Conservation (phyloP, 1,140 invertebrate genomes). For the Plodia interpunctella region DNA sequence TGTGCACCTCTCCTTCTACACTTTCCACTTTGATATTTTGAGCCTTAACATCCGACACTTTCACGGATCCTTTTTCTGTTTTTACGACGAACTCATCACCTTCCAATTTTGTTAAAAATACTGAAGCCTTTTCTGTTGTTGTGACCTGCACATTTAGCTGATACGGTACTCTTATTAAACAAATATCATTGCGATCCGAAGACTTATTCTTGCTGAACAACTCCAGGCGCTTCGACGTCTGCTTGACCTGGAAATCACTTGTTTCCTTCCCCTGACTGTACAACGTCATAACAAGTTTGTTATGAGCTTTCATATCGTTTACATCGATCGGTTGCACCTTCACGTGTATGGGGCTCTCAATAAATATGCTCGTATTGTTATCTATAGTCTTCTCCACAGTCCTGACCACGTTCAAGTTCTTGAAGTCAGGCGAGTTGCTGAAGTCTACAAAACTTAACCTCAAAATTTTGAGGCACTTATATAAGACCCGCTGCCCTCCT, state of each 20-base stretch:
- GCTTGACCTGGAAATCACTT: conserved; percentile 69
- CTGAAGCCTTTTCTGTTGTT: conserved; percentile 63
- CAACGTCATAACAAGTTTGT: conserved; percentile 67
- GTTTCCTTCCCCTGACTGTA: conserved; percentile 65
- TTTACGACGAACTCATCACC: conserved; percentile 67
- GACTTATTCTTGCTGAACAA: conserved; percentile 63
- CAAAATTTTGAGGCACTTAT: conserved; percentile 71
- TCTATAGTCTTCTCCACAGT: conserved; percentile 74
- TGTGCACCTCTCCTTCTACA: conserved; percentile 52
- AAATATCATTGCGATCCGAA: conserved; percentile 63
- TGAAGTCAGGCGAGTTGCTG: conserved; percentile 61
- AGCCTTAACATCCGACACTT: conserved; percentile 58
- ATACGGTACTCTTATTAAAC: conserved; percentile 69
- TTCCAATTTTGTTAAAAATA: conserved; percentile 60
- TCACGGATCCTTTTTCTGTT: conserved; percentile 61
- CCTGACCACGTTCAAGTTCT: conserved; percentile 66
- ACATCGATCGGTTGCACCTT: conserved; percentile 69
- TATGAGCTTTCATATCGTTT: conserved; percentile 60
- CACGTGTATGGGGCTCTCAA: conserved; percentile 74
- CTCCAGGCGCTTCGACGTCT: conserved; percentile 69
- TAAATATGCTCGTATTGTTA: conserved; percentile 67
- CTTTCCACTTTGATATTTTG: conserved; percentile 66
- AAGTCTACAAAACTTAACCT: conserved; percentile 69
- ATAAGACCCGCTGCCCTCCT: conserved; percentile 49
- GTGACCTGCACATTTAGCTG: conserved; percentile 69